Evolutionary conservation across 2,797 vertebrate genomes (phyloP).

Genomic region (Eidolon dupreanum): DNA sequence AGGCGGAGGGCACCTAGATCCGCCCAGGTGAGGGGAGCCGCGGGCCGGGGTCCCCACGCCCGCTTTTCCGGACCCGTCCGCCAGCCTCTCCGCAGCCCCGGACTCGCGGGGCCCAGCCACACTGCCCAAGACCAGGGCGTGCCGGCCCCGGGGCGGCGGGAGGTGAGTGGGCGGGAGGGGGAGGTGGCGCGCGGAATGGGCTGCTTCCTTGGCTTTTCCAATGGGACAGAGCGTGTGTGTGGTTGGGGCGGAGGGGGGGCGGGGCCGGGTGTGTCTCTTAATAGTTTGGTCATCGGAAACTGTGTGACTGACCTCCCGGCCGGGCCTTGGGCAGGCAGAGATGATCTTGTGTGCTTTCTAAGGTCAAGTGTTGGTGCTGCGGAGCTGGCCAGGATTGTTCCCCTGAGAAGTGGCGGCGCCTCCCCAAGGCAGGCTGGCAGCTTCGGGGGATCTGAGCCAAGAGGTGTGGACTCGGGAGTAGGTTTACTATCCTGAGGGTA

Average conservation of each 20-base stretch:
- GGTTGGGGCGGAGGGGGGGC: too few species aligned
- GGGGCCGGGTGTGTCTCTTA: not conserved
- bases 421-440: not conserved
- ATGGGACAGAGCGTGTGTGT: too few species aligned
- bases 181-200: not conserved
- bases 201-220: not conserved
- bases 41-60: not conserved
- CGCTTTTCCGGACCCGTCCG: not conserved
- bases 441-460: not conserved
- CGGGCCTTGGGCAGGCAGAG: not conserved
- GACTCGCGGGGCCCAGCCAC: not conserved
- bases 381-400: not conserved
- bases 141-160: too few species aligned
- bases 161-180: not conserved
- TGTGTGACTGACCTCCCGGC: not conserved
- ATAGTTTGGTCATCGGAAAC: not conserved
- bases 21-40: not conserved
- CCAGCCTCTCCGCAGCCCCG: not conserved
- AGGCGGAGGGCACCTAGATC: not conserved
- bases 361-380: slow-evolving; percentile 13
- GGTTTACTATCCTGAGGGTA: not conserved
- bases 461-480: not conserved
- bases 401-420: not conserved
- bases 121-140: not conserved
- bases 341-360: not conserved